These are phyloP conservation scores for Helobdella robusta DNA, from an alignment of 2,888 invertebrate species.

Conservation along the genomic window DNA sequence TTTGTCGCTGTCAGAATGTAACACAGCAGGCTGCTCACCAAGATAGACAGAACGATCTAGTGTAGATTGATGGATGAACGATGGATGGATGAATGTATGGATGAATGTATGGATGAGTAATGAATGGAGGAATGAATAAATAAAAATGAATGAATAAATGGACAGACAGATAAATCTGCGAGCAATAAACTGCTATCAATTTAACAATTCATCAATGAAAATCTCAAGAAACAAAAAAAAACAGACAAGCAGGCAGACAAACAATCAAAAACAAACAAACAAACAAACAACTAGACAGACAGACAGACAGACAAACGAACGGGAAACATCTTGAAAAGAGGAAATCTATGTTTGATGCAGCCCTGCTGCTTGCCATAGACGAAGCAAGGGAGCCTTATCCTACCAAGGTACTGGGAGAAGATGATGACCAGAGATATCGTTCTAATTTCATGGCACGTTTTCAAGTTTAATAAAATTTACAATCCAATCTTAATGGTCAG, in stretches of 20 bases:
- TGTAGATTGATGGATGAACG: no score
- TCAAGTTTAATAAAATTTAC: neutral
- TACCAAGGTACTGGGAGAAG: conserved; percentile 43
- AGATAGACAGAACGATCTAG: conserved; percentile 43
- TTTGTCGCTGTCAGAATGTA: conserved; percentile 43
- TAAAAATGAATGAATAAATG: no score
- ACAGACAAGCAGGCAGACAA: no score
- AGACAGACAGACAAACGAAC: conserved; percentile 54
- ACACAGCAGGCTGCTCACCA: conserved; percentile 42
- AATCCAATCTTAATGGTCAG: neutral
- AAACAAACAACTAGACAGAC: no score
- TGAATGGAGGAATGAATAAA: no score
- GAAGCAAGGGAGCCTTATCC: conserved; percentile 39
- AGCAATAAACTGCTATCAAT: no score
- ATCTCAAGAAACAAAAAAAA: no score
- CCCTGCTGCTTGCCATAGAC: conserved; percentile 53
- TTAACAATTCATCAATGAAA: no score
- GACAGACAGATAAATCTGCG: no score
- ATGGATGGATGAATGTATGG: no score
- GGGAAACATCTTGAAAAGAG: conserved; percentile 69
- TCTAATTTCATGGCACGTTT: conserved; percentile 53
- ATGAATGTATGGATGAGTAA: no score
- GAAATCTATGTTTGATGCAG: conserved; percentile 56
- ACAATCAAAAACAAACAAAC: no score
- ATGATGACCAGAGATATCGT: conserved; percentile 66